Evolutionary conservation across 2,113 vertebrate species (phyloP), one percentile per base, ranked within the genome.

Genomic region (human (Homo sapiens)): DNA sequence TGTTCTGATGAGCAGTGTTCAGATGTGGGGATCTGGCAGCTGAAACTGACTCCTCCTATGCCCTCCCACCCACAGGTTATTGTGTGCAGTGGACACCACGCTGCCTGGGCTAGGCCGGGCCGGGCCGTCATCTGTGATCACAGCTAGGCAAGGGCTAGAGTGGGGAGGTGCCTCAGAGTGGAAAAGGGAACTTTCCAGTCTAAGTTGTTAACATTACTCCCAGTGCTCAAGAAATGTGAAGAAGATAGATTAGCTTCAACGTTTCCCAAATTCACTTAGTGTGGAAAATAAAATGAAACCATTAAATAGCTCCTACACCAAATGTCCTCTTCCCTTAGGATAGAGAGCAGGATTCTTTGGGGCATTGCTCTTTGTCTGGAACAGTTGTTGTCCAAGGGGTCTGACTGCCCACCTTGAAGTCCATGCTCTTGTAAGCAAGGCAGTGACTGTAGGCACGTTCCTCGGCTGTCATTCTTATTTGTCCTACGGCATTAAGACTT

Each of bases 241-340:
- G 50, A 43, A 18, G 55, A 45, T 23, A 88, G 52, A 91, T 82
- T n/a, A 11, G 13, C 50, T 94, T 84, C 23, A n/a, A 38, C 10
- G 50, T 78, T 93, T 57, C 70, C 78, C 72, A 76, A 85, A 88
- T 81, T 95, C 57, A 20, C 32, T 89, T 95, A 89, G 38, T 35
- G 55, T 86, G 52, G 76, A 87, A 95, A 95, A 97, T 87, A 88
- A 75, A 96, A 80, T 87, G 73, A 90, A 92, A 66, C 55, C 66
- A 93, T 40, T 32, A 75, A 64, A 48, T 64, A 96, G 61, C 76
- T 94, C 61, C 52, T 66, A 61, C 72, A 35, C 68, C 50, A 80
- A 85, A 78, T 88, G 88, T 88, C 70, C 84, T 93, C 78, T 89
- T 95, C 57, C 45, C 70, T 5, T 0, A 76, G 57, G 50, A 88